phyloP scores from a whole-genome alignment of 2,113 vertebrate genomes.

The Natator depressus region DNA sequence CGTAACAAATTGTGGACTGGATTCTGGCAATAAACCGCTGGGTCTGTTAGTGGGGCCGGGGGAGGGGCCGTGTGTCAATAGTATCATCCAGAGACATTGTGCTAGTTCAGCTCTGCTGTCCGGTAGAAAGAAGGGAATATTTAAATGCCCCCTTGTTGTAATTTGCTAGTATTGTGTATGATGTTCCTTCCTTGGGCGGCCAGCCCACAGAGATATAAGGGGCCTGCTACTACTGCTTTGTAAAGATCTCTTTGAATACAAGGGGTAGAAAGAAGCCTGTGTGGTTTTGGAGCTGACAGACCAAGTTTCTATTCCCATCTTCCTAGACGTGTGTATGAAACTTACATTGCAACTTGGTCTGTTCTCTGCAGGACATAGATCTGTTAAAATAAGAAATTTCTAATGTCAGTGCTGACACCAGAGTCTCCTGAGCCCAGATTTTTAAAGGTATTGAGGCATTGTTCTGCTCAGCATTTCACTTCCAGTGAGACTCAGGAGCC shows the following conservation, averaged over 20 bases:
- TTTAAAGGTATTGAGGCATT: neutral
- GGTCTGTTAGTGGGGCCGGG: neutral
- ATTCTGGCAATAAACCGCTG: neutral
- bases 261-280: neutral
- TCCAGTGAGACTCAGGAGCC: neutral
- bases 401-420: neutral
- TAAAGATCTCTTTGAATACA: neutral
- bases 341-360: neutral
- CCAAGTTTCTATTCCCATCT: neutral
- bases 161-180: neutral
- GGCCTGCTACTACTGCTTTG: fast-evolving
- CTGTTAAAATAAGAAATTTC: neutral
- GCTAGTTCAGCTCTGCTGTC: neutral
- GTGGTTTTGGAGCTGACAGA: fast-evolving
- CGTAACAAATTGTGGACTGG: constrained; percentile 22
- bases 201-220: neutral
- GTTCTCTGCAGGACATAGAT: neutral
- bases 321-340: neutral
- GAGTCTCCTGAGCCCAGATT: neutral
- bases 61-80: neutral
- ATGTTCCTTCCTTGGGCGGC: neutral
- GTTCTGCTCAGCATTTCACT: neutral
- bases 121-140: constrained; percentile 35
- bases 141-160: neutral
- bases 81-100: neutral